Evolutionary conservation across 2,113 vertebrate species (phyloP), one percentile per base, ranked within the genome.

Genomic region (Cranoglanis bouderius): DNA sequence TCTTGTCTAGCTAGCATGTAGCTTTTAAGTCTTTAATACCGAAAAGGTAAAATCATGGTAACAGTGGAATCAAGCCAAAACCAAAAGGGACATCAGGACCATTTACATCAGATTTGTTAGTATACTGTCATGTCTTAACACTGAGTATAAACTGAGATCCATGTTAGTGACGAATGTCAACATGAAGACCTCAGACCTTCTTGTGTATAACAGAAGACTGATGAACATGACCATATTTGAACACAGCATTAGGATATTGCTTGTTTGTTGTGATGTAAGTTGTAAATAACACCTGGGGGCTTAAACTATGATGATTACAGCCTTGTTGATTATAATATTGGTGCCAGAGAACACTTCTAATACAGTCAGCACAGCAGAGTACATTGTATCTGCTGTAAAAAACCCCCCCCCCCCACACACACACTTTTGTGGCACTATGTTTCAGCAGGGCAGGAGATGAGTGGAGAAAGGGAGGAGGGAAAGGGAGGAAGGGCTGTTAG

Each of bases 281-380:
- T 18, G 18, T 65, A 74, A 40, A 86, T 13, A 40, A 61, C 14
- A 46, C 85, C 35, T 53, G 46, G 19, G 65, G 46, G 16, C 21
- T 86, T 77, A 74, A 82, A 9, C 78, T 61, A n/a, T 70, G 49
- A 82, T 82, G 18, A 55, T 55, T 9, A 53, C 32, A 70, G 7
- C 46, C 46, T 70, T 9, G 8, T n/a, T 87, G 24, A 81, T 65
- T 43, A 55, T 55, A 53, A 67, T 61, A 61, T 55, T 8, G 43
- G 10, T 38, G 13, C 78, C 61, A 82, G 43, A 53, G 82, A 87
- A 43, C 86, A 87, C 49, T 82, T 70, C 77, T 53, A 55, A 82
- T 55, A 14, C 40, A 35, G 53, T 75, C 67, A 75, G 80, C 10
- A 12, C 72, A 80, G 40, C 65, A 55, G 51, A n/a, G 6, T 61